Evolutionary conservation across 2,888 invertebrate genomes (phyloP).

Genomic region (Calameuta pallipes): DNA sequence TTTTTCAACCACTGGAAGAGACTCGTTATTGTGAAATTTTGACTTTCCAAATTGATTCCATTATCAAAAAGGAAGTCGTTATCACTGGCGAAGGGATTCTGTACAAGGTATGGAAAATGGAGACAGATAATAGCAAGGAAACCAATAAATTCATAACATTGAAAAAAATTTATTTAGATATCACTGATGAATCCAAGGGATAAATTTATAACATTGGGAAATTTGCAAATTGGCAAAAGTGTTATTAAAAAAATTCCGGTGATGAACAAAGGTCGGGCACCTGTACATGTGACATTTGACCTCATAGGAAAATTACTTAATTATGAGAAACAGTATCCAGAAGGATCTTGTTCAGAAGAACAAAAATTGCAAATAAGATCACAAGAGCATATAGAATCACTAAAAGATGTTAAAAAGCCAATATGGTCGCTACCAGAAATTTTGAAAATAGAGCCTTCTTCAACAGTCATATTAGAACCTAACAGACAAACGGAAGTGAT

Average conservation of each 20-base stretch:
- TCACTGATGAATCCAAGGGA: slow-evolving; percentile 59
- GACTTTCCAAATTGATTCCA: slow-evolving; percentile 70
- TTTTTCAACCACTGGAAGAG: slow-evolving; percentile 70
- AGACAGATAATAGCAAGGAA: neutral
- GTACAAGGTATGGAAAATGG: slow-evolving; percentile 39
- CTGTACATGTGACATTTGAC: slow-evolving; percentile 70
- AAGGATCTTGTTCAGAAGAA: slow-evolving; percentile 23
- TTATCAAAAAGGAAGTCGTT: slow-evolving; percentile 67
- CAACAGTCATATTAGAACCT: slow-evolving; percentile 50
- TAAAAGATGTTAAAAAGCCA: slow-evolving; percentile 6
- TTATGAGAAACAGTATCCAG: slow-evolving; percentile 23
- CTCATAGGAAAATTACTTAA: slow-evolving; percentile 68
- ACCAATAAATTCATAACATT: neutral
- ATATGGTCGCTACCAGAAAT: slow-evolving; percentile 30
- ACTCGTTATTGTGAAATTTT: slow-evolving; percentile 69
- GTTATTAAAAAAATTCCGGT: slow-evolving; percentile 70
- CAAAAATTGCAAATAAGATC: slow-evolving; percentile 26
- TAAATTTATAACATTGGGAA: slow-evolving; percentile 64
- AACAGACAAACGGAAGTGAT: slow-evolving; percentile 55
- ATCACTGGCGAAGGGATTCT: slow-evolving; percentile 71
- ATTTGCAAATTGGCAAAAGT: slow-evolving; percentile 66
- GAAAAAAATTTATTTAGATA: slow-evolving; percentile 46
- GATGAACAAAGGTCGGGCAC: slow-evolving; percentile 71
- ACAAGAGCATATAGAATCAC: slow-evolving; percentile 17
- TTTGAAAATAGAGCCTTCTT: slow-evolving; percentile 55